phyloP scores from a whole-genome alignment of 2,888 invertebrate genomes.

The Noctuana brunneofusca region DNA sequence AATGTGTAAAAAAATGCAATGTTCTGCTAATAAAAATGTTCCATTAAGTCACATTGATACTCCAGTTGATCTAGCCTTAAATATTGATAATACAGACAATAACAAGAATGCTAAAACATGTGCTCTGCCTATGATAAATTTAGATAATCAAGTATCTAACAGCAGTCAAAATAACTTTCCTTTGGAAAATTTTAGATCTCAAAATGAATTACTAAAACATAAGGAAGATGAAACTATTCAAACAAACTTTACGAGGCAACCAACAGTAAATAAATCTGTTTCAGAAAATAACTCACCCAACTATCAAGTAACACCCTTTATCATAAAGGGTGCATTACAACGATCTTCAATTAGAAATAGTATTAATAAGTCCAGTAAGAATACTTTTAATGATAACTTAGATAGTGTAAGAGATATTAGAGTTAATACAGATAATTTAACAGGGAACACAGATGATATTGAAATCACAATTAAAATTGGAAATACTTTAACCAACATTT shows the following conservation, averaged over 20 bases:
- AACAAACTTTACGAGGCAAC: slow-evolving; percentile 4
- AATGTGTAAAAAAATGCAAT: too few species aligned
- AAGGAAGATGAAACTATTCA: background rate
- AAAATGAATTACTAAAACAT: background rate
- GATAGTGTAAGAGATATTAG: slow-evolving; percentile 10
- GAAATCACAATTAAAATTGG: slow-evolving; percentile 71
- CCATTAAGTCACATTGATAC: slow-evolving; percentile 5
- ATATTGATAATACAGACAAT: slow-evolving; percentile 54
- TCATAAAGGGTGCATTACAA: slow-evolving; percentile 56
- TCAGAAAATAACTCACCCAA: background rate
- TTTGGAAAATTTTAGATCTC: background rate
- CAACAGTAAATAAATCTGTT: slow-evolving; percentile 15
- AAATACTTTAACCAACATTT: slow-evolving; percentile 64
- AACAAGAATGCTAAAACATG: slow-evolving; percentile 17
- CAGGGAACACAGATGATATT: slow-evolving; percentile 57
- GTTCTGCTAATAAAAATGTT: background rate
- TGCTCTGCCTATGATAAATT: slow-evolving; percentile 1
- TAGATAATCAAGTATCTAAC: background rate
- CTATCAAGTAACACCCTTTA: slow-evolving; percentile 46
- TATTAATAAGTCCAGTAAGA: slow-evolving; percentile 24
- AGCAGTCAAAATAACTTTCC: background rate
- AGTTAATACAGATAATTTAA: slow-evolving; percentile 38
- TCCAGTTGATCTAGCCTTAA: slow-evolving; percentile 16
- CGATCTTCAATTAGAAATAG: slow-evolving; percentile 12
- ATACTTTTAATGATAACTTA: slow-evolving; percentile 4